Base-by-base conservation (phyloP, 2,888 invertebrate genomes). In the Ophion slaviceki region DNA sequence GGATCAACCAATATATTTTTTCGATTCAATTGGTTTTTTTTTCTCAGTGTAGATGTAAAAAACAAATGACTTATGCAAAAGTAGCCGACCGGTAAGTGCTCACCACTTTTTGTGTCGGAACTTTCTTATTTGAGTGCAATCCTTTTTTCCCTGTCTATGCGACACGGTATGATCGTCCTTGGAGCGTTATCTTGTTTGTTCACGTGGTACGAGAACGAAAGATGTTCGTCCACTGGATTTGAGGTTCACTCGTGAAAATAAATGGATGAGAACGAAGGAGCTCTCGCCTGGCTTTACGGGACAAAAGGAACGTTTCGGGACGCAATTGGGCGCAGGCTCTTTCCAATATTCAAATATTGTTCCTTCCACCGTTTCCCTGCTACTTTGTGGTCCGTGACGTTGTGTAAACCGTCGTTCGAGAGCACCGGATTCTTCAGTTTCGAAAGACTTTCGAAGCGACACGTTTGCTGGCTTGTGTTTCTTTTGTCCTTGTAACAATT, bases 261-360 rank as follows among this genome's bases (percentile, higher is more conserved):
- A 53, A 53, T 53, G 53, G 53, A 17, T 17, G 53, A 17, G 53
- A 53, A 53, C 53, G 53, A 53, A 53, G 53, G 53, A 17, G 53
- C 53, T 17, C 14, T 53, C 53, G 3, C 17, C 53, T 17, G 17
- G 53, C 53, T 53, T 53, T 4, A 14, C 5, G 53, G 24, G 1
- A 61, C 20, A 20, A 61, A 61, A 17, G 24, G 36, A 66, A 70
- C 67, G 32, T 81, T 62, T 6, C 67, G n/a, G 40, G 67, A 7
- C 8, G n/a, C 67, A 20, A 68, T 40, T 24, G 10, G 1, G 40
- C 40, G 40, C 40, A 47, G 24, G 64, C n/a, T 47, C 40, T 45
- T 17, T 24, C 28, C 17, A 7, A 57, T 59, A 53, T 62, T 82
- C 71, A 24, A 70, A 32, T 36, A 82, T 61, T 71, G 40, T 71